Evolutionary conservation across 2,888 invertebrate species (phyloP), one percentile per base, ranked within the genome.

Genomic region (Metalampra italica): DNA sequence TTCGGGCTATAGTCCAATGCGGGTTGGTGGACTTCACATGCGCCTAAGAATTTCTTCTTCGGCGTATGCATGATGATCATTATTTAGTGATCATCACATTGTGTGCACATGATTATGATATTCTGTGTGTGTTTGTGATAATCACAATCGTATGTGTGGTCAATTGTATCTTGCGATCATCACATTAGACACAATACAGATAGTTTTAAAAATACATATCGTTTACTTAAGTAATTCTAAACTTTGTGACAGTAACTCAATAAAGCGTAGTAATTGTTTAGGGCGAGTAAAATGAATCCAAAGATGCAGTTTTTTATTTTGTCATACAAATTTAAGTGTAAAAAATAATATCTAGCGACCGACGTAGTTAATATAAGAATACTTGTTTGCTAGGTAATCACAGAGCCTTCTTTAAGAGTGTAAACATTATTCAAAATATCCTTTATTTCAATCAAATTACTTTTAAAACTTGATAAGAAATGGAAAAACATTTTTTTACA

Each of bases 261-360:
- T 83, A 81, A 80, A 66, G 52, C 52, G 71, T 76, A 77, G 80
- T 57, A 46, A 62, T 61, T 66, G 59, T 66, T 57, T 50, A 51
- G 54, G 55, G 49, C 45, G 49, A 50, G 67, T 65, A 65, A 63
- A 70, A 68, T 61, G 43, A 69, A 76, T 76, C 86, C 86, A 87
- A 87, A 86, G 87, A 87, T 71, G 70, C 85, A 80, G 80, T 77
- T 84, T 82, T n/a, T 85, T 86, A 82, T 83, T 86, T 86, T 85
- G 36, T 82, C 75, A 77, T 82, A 83, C 71, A 59, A 56, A 45
- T n/a, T n/a, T 78, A 78, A 73, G 64, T 75, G 71, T 78, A 78
- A 74, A 76, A 66, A 68, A 62, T 60, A 59, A 60, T 54, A 46
- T n/a, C n/a, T n/a, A n/a, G n/a, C n/a, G n/a, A n/a, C n/a, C n/a